phyloP scores from a whole-genome alignment of 2,888 invertebrate genomes.

The Leptopilina syphax region DNA sequence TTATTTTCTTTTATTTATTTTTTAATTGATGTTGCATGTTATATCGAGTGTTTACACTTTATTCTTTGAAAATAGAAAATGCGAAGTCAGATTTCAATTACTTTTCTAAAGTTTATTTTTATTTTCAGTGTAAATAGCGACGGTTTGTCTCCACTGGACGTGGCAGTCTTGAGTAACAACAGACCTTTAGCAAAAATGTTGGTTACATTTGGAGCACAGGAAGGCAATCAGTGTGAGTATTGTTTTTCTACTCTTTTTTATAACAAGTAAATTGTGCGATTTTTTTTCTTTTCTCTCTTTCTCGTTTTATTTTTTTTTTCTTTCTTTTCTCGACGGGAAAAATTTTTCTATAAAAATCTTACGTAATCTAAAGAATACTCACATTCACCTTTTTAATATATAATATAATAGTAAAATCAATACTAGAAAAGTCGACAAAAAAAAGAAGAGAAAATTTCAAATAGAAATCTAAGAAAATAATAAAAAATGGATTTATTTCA shows the following conservation, averaged over 20 bases:
- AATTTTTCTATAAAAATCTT: conserved; percentile 7
- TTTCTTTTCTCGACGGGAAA: neutral
- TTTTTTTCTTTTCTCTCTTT: neutral
- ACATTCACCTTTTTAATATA: neutral
- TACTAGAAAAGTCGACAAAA: neutral
- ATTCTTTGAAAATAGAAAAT: neutral
- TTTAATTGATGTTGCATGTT: no score
- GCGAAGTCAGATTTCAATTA: conserved; percentile 1
- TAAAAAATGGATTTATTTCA: neutral
- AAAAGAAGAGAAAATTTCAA: neutral
- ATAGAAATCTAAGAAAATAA: neutral
- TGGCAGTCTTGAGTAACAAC: conserved; percentile 94
- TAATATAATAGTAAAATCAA: neutral
- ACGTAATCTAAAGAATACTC: neutral
- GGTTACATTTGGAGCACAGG: conserved; percentile 90
- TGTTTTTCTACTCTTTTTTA: conserved; percentile 11
- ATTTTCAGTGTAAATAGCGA: conserved; percentile 89
- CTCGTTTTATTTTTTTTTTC: neutral
- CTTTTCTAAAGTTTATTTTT: conserved; percentile 50
- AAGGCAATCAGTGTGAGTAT: conserved; percentile 89
- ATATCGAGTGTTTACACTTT: no score
- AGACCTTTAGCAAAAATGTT: conserved; percentile 93
- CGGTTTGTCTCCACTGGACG: conserved; percentile 92
- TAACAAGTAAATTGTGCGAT: conserved; percentile 1
- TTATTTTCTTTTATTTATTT: no score